phyloP scores from a whole-genome alignment of 2,888 invertebrate genomes.

The Micropterix aruncella region DNA sequence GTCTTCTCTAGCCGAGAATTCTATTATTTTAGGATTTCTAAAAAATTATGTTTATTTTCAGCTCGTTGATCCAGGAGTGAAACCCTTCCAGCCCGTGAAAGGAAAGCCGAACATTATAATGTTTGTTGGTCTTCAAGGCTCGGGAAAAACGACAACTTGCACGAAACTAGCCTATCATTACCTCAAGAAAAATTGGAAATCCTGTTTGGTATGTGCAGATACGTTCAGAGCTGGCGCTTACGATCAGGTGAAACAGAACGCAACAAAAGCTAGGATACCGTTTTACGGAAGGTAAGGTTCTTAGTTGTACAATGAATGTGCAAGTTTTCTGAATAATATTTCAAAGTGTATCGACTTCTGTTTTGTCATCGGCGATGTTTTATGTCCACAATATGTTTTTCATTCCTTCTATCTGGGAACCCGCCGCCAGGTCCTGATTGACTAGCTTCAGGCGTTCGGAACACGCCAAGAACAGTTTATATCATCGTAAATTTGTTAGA shows the following conservation, averaged over 20 bases:
- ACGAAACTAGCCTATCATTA: constrained; percentile 99
- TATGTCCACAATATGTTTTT: too few species aligned
- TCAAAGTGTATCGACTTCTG: too few species aligned
- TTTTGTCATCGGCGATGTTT: too few species aligned
- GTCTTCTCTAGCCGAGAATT: too few species aligned
- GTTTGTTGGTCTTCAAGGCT: constrained; percentile 99
- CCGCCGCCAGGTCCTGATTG: too few species aligned
- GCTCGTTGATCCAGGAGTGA: constrained; percentile 95
- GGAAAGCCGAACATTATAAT: constrained; percentile 93
- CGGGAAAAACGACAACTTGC: constrained; percentile 99
- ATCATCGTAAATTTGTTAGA: too few species aligned
- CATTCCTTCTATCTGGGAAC: too few species aligned
- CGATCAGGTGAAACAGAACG: constrained; percentile 98
- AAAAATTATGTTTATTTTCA: constrained; percentile 21
- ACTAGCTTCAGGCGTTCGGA: too few species aligned
- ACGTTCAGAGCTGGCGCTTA: constrained; percentile 99
- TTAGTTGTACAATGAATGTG: too few species aligned
- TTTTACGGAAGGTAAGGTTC: constrained; percentile 95
- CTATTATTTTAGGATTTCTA: not conserved
- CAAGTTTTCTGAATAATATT: too few species aligned
- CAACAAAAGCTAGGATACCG: constrained; percentile 96
- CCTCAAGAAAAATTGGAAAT: constrained; percentile 98
- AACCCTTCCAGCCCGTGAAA: constrained; percentile 91
- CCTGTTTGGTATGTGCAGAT: constrained; percentile 96
- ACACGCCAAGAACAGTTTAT: too few species aligned